Evolutionary conservation across 2,888 invertebrate species (phyloP).

Genomic region (Mamestra brassicae): DNA sequence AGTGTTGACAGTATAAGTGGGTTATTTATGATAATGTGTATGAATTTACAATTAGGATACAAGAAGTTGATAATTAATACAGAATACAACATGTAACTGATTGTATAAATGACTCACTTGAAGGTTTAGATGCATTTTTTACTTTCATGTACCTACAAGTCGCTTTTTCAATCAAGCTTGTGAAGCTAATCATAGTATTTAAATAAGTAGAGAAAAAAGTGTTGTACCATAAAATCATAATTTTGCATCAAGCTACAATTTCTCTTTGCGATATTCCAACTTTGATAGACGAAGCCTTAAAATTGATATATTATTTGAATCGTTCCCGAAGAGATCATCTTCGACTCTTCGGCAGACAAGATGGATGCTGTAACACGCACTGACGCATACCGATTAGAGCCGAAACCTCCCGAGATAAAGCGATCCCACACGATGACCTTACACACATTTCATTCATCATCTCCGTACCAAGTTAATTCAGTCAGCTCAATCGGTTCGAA

Average conservation of each 20-base stretch:
- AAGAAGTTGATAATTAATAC: slow-evolving; percentile 9
- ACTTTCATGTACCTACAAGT: not conserved
- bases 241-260: slow-evolving; percentile 12
- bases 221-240: not conserved
- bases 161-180: not conserved
- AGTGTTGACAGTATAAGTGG: slow-evolving; percentile 5
- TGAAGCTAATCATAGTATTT: slow-evolving; percentile 7
- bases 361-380: slow-evolving; percentile 32
- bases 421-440: slow-evolving; percentile 71
- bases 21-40: slow-evolving; percentile 18
- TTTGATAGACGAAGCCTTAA: not conserved
- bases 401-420: slow-evolving; percentile 57
- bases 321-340: slow-evolving; percentile 12
- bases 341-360: slow-evolving; percentile 16
- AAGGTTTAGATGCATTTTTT: not conserved
- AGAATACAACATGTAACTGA: slow-evolving; percentile 1
- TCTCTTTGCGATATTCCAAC: slow-evolving; percentile 8
- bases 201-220: slow-evolving; percentile 9
- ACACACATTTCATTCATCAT: slow-evolving; percentile 80
- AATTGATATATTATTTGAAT: slow-evolving; percentile 6
- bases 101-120: slow-evolving; percentile 10
- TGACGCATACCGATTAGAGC: slow-evolving; percentile 41
- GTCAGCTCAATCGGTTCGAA: slow-evolving; percentile 87
- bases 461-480: slow-evolving; percentile 74
- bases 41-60: slow-evolving; percentile 11